Conservation (phyloP, 1,140 invertebrate species). For the Drosophila azteca region DNA sequence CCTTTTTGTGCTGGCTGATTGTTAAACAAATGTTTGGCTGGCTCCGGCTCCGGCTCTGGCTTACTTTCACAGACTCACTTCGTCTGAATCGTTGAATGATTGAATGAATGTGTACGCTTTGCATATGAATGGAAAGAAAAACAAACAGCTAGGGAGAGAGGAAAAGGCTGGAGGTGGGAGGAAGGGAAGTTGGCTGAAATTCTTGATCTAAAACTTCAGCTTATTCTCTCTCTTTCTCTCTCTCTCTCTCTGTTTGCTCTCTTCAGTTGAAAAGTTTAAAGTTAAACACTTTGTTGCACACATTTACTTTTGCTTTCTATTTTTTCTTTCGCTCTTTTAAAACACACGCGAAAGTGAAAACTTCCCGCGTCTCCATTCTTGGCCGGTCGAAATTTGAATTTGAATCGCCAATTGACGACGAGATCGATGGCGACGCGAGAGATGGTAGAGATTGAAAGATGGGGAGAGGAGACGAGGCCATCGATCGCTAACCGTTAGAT, state of each 20-base stretch:
- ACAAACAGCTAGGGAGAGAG: conserved; percentile 2
- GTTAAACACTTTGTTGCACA: not conserved
- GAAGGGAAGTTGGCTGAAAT: not conserved
- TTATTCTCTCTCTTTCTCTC: not conserved
- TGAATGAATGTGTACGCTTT: conserved; percentile 29
- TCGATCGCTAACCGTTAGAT: conserved; percentile 38
- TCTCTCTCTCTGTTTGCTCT: conserved; percentile 2
- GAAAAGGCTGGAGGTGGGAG: not conserved
- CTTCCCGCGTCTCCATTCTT: conserved; percentile 45
- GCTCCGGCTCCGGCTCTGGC: conserved; percentile 38
- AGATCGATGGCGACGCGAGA: conserved; percentile 5
- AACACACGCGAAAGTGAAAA: conserved; percentile 66
- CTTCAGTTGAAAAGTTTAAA: conserved; percentile 23
- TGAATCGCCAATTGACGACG: conserved; percentile 32
- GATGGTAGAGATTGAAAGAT: conserved; percentile 23
- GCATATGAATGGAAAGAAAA: conserved; percentile 39
- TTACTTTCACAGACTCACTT: conserved; percentile 51
- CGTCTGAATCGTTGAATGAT: conserved; percentile 48
- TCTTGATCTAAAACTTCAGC: conserved; percentile 13
- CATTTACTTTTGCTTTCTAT: conserved; percentile 61
- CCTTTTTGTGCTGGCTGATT: conserved; percentile 32
- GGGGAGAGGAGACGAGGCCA: conserved; percentile 20
- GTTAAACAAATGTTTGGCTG: conserved; percentile 47
- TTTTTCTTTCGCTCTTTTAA: conserved; percentile 45
- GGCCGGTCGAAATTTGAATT: conserved; percentile 56